Evolutionary conservation across 1,140 invertebrate species (phyloP).

Genomic region (Elymnias hypermnestra): DNA sequence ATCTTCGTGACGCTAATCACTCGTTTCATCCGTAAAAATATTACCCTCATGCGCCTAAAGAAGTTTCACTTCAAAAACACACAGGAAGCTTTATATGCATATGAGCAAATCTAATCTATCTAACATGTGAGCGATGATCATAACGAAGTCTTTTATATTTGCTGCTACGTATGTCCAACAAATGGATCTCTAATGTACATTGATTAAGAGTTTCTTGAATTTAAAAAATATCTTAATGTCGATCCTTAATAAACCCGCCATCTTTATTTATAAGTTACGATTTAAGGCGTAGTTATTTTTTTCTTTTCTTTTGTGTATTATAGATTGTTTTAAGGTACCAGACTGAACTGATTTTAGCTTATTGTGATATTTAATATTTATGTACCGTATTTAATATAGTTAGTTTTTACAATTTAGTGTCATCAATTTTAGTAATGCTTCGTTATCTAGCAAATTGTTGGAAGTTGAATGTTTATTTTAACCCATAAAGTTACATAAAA

Average conservation of each 20-base stretch:
- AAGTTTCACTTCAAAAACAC: too few relatives aligned
- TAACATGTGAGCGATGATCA: too few relatives aligned
- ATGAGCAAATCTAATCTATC: too few relatives aligned
- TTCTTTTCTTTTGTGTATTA: conserved; percentile 33
- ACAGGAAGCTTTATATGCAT: too few relatives aligned
- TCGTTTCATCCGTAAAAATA: too few relatives aligned
- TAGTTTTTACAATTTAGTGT: conserved; percentile 45
- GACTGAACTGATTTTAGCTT: conserved; percentile 71
- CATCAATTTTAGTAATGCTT: conserved; percentile 22
- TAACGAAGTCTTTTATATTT: too few relatives aligned
- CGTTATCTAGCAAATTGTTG: conserved; percentile 27
- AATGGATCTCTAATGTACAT: too few relatives aligned
- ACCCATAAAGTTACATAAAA: neutral
- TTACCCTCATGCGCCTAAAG: too few relatives aligned
- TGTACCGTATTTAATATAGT: conserved; percentile 46
- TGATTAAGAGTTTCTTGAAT: neutral
- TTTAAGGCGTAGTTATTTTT: neutral
- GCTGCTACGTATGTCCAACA: too few relatives aligned
- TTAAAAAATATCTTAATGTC: neutral
- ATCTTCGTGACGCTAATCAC: too few relatives aligned
- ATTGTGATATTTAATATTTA: conserved; percentile 74
- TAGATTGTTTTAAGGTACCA: conserved; percentile 38
- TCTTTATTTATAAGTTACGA: neutral
- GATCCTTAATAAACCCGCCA: neutral
- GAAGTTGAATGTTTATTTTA: neutral